Conservation (phyloP, 2,888 invertebrate genomes). For the Cenopis cana region DNA sequence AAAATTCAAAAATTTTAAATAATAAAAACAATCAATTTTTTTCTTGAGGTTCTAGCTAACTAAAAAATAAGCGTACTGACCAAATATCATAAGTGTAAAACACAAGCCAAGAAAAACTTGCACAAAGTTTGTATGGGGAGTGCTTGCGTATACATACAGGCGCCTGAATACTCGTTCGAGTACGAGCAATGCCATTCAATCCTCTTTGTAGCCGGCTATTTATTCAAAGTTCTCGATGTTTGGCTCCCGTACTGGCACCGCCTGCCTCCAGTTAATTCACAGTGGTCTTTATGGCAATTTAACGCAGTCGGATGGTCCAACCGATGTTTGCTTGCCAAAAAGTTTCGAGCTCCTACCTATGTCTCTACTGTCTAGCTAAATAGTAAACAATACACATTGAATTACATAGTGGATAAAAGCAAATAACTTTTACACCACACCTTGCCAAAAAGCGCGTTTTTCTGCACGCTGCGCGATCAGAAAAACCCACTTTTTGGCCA, state of each 20-base stretch:
- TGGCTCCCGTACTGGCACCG: conserved; percentile 63
- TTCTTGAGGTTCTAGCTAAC: too few relatives aligned
- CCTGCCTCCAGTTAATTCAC: conserved; percentile 66
- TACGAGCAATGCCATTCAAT: conserved; percentile 28
- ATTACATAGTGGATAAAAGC: conserved; percentile 15
- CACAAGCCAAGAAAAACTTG: too few relatives aligned
- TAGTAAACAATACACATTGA: background rate
- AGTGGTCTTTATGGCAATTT: conserved; percentile 72
- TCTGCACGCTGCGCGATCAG: too few relatives aligned
- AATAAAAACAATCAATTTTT: too few relatives aligned
- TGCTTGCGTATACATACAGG: too few relatives aligned
- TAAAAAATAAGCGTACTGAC: too few relatives aligned
- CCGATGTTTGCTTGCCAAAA: conserved; percentile 66
- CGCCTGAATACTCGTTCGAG: background rate
- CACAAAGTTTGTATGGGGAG: too few relatives aligned
- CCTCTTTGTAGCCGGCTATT: conserved; percentile 49
- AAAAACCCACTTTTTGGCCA: too few relatives aligned
- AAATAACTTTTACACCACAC: too few relatives aligned
- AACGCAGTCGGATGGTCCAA: conserved; percentile 60
- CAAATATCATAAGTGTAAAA: too few relatives aligned
- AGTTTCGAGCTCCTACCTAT: conserved; percentile 49
- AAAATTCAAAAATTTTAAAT: too few relatives aligned
- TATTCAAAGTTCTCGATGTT: conserved; percentile 55
- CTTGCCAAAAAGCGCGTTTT: too few relatives aligned
- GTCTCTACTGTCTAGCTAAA: conserved; percentile 26